Evolutionary conservation across 1,140 invertebrate species (phyloP), one percentile per base, ranked within the genome.

Genomic region (Mylabris phalerata): DNA sequence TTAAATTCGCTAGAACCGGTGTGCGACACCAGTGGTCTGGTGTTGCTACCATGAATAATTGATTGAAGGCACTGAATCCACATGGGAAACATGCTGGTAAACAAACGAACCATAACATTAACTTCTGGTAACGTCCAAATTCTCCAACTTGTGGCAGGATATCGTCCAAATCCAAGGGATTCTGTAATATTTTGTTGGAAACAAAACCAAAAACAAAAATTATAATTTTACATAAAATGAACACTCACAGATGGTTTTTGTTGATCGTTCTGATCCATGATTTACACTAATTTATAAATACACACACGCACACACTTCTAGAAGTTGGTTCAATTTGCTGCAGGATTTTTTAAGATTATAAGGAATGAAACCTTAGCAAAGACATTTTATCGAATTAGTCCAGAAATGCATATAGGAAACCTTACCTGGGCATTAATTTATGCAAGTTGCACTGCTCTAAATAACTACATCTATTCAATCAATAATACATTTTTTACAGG

Each of bases 61-160:
- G 92, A 75, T 92, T 93, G 73, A 93, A 94, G 1, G 90, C 90
- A 71, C 90, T 89, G 72, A 93, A 93, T 1, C 90, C 91, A 68
- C 90, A 93, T 0, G 91, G 90, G 54, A 94, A 80, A 64, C 90
- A 93, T 3, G 90, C 89, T 9, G 92, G 91, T 26, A 94, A 73
- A 66, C 91, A 92, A 10, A 94, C 87, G 13, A 92, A 78, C 87
- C 90, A 93, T 19, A 93, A 73, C 44, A 95, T 75, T 51, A 90
- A 77, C 67, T 91, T 90, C 71, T 95, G 92, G 73, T 94, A 94
- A 11, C 80, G 80, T 25, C 91, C 91, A 72, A 92, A 93, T 71
- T 93, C 90, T 3, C 91, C 92, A 50, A 94, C 83, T 70, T 88
- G 83, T 2, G 88, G 88, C 49, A 94, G 72, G 39, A 94, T 74